Base-by-base conservation (phyloP, 1,140 invertebrate genomes). In the Neoseiulus cucumeris region DNA sequence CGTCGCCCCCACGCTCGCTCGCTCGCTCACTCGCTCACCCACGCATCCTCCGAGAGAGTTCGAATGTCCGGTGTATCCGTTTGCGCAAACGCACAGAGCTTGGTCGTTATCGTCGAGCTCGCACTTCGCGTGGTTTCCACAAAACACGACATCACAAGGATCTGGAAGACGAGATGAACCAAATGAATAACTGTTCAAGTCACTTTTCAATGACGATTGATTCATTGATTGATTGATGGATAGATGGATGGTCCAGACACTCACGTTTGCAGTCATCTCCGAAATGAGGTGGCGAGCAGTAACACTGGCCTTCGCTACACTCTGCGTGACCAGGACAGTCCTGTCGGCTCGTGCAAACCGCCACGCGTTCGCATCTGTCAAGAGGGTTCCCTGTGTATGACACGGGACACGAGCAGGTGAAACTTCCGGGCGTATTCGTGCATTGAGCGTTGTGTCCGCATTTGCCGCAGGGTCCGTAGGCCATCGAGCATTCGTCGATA, bases 321-420 rank as follows among this genome's bases (percentile, higher is more conserved):
- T 89, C 79, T n/a, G 87, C 83, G 78, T 91, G 91, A 70, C 88
- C 88, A 25, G 87, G 87, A 75, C 89, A 93, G 67, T 91, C 85
- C 47, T 80, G 79, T 69, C 88, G 83, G 4, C 72, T 73, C 39
- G 80, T 78, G 72, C 89, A 92, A 2, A 30, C 41, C 22, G 47
- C 14, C 47, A 66, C 65, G 69, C 66, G 28, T 55, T 25, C 84
- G 17, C 81, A 82, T 68, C 77, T 76, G 12, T 86, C 82, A 75
- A 90, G 87, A 1, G 89, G 88, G 76, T 90, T 86, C 7, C 87
- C 82, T 39, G 89, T 77, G 0, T 83, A 85, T 65, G 84, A 85
- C 66, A 84, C 83, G 1, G 88, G 87, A 73, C 90, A 92, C 65
- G 80, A 75, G 71, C 90, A 95, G 14, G 75, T 78, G 72, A 84